Evolutionary conservation across 2,888 invertebrate species (phyloP), one percentile per base, ranked within the genome.

Genomic region (Caenorhabditis imperialis): DNA sequence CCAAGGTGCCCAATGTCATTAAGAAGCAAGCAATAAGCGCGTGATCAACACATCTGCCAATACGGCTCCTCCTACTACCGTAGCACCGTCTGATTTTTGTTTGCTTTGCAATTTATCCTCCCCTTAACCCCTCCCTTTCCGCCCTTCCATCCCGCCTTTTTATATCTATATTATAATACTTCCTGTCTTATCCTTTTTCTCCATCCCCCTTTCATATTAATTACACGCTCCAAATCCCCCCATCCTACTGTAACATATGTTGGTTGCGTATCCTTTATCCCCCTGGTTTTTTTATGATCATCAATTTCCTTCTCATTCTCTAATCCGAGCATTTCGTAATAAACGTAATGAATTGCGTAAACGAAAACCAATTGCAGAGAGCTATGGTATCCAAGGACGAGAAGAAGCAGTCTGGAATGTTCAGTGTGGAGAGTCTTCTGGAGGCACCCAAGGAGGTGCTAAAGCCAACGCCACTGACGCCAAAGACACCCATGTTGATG

Each of bases 371-470:
- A 30, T 7, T 7, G 10, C 7, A 7, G 30, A 48, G 45, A 54
- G 60, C 38, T 45, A 76, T 77, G 79, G 72, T 79, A 27, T 76
- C 77, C 3, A 74, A 67, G 50, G 74, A 69, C 40, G 72, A 73
- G 23, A 65, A 65, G 18, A 79, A 75, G 50, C 47, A 50, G 16
- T 58, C 69, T 1, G 53, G 70, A 20, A 23, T 78, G 50, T 79
- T 79, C 72, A 79, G 79, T 48, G 79, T 79, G 35, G 79, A 74
- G 23, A 74, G 75, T 40, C 27, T 79, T 3, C 38, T 79, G 14
- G 79, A 79, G 50, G 63, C 74, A 12, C 51, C 67, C 16, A 62
- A 63, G 12, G 69, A 67, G 18, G 1, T 61, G 7, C 18, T 58
- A 16, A 73, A 75, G 51, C 71, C 75, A 18, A 38, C 50, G 4